Conservation (phyloP, 2,113 vertebrate species). For the Mustelus asterias region DNA sequence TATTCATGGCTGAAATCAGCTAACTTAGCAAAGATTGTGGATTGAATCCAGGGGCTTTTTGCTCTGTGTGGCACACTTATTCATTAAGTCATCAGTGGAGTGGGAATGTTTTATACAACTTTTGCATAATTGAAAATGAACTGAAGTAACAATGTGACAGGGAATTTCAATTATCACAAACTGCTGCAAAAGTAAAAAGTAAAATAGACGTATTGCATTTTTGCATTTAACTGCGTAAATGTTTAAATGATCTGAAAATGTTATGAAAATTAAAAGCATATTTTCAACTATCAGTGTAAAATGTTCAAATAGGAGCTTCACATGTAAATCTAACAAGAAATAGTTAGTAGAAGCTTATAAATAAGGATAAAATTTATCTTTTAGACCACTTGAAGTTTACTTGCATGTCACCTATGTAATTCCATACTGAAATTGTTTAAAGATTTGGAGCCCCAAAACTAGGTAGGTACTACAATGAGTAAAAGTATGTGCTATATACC, state of each 20-base stretch:
- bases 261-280: background rate
- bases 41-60: background rate
- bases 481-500: background rate
- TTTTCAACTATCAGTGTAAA: background rate
- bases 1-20: background rate
- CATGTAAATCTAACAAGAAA: background rate
- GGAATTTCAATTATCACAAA: conserved; percentile 2
- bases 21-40: background rate
- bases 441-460: background rate
- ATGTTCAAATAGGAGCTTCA: background rate
- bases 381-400: background rate
- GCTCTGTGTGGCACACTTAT: background rate
- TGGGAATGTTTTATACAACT: background rate
- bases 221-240: background rate
- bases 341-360: background rate
- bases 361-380: background rate
- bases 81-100: background rate
- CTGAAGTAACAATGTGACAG: background rate
- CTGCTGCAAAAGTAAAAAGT: background rate
- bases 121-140: background rate
- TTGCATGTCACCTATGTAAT: background rate
- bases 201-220: background rate
- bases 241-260: background rate
- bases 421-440: background rate
- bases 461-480: background rate